Evolutionary conservation across 30 jellyfish, hydroid and myxozoan genomes (phyloP), one percentile per base, ranked within the genome.

Genomic region (Mastigias papua): DNA sequence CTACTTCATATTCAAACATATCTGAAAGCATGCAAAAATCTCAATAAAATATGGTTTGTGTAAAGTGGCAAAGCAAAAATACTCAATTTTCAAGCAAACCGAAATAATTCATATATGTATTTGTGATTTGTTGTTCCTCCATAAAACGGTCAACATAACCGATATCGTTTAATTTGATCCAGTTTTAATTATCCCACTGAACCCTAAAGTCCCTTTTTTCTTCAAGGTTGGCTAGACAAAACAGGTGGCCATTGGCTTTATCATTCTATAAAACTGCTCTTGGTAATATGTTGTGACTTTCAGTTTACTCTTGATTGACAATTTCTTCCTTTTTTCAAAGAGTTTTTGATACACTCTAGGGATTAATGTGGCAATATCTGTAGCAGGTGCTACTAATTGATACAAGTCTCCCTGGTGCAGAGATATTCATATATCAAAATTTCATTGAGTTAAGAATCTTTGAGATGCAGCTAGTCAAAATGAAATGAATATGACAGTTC

Each of bases 191-290:
- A 42, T 15, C 7, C 7, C 54, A 42, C 7, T 8, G 54, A 4
- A 42, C 13, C 54, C 13, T 15, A n/a, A n/a, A n/a, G n/a, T 42
- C 13, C 54, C 13, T 15, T 35, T 50, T 1, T 49, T n/a, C 3
- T 26, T 33, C 8, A 10, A 80, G 90, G 90, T 46, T 80, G 20
- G 90, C 90, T 35, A 63, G 90, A 34, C 90, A 80, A 64, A 62
- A 69, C 22, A 63, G 42, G 17, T 80, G 90, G 90, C 74, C 63
- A 15, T n/a, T 80, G 27, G 90, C 90, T 2, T 61, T 33, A 19
- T 66, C 90, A 34, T 21, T 60, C n/a, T 80, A 80, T 28, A 80
- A 80, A 48, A 25, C 72, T 10, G 90, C 90, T 13, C 73, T 80
- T 0, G 82, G 90, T 80, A 32, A 54, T 54, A 6, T 54, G 7